Conservation (phyloP, 2,113 vertebrate species). For the Ginglymostoma cirratum region DNA sequence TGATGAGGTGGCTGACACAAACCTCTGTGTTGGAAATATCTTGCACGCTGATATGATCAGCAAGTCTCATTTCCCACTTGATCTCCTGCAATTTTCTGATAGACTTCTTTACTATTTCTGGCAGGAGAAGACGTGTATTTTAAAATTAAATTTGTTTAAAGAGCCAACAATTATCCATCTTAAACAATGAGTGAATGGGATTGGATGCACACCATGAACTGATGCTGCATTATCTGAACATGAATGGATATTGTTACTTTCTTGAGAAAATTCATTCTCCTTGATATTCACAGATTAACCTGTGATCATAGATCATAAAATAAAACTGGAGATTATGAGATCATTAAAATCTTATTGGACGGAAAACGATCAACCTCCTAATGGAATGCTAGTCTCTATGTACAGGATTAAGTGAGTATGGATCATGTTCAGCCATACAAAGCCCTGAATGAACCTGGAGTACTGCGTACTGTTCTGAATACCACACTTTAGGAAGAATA, state of each 20-base stretch:
- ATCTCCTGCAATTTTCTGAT: neutral
- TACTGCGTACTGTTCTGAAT: neutral
- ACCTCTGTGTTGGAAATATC: neutral
- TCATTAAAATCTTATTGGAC: neutral
- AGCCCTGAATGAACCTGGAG: neutral
- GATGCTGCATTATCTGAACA: neutral
- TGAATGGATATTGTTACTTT: conserved; percentile 1
- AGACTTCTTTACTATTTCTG: neutral
- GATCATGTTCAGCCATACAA: neutral
- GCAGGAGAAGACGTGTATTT: neutral
- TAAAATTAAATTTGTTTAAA: neutral
- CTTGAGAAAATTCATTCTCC: neutral
- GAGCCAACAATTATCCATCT: neutral
- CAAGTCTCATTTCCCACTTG: neutral
- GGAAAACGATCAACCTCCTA: neutral
- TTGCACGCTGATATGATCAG: neutral
- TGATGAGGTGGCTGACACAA: neutral
- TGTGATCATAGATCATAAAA: neutral
- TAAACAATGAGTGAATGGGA: neutral
- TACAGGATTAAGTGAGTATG: neutral
- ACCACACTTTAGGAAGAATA: too few relatives aligned
- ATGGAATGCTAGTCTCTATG: neutral
- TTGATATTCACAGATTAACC: neutral
- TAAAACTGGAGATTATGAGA: neutral
- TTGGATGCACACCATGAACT: neutral